Conservation (phyloP, 2,888 invertebrate genomes). For the Ischnus inquisitorius region DNA sequence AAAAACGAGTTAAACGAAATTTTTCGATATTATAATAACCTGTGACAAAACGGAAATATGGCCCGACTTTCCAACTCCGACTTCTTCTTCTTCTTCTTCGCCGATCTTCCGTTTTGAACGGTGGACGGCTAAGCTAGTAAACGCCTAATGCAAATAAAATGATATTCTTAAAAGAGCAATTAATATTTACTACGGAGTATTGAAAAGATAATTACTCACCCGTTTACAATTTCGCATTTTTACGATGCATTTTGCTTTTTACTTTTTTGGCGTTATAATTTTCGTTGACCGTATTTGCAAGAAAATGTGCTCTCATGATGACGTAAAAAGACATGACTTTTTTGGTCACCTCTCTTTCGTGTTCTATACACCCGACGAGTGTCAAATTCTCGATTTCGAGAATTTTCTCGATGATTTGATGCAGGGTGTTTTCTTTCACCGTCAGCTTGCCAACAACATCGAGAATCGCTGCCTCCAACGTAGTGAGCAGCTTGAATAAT, state of each 20-base stretch:
- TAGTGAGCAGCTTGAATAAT: slow-evolving; percentile 45
- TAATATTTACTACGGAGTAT: not conserved
- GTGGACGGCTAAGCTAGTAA: not conserved
- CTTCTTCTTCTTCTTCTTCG: too few species aligned
- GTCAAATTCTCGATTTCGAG: slow-evolving; percentile 29
- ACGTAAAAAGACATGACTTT: slow-evolving; percentile 30
- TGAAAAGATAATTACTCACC: not conserved
- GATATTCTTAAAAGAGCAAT: not conserved
- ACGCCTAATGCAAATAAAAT: too few species aligned
- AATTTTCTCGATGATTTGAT: slow-evolving; percentile 47
- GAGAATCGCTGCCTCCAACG: slow-evolving; percentile 51
- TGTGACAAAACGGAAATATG: too few species aligned
- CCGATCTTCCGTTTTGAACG: too few species aligned
- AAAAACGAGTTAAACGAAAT: too few species aligned
- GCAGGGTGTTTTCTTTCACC: slow-evolving; percentile 49
- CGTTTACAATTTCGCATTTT: slow-evolving; percentile 52
- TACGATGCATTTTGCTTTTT: slow-evolving; percentile 38
- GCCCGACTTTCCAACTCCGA: too few species aligned
- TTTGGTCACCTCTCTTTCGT: slow-evolving; percentile 45
- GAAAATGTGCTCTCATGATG: slow-evolving; percentile 49
- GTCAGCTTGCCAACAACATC: slow-evolving; percentile 53
- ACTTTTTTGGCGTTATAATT: slow-evolving; percentile 51
- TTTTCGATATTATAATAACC: too few species aligned
- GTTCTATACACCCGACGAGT: slow-evolving; percentile 41
- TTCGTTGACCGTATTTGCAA: slow-evolving; percentile 42